Evolutionary conservation across 2,113 vertebrate species (phyloP).

Genomic region (Anguilla rostrata): DNA sequence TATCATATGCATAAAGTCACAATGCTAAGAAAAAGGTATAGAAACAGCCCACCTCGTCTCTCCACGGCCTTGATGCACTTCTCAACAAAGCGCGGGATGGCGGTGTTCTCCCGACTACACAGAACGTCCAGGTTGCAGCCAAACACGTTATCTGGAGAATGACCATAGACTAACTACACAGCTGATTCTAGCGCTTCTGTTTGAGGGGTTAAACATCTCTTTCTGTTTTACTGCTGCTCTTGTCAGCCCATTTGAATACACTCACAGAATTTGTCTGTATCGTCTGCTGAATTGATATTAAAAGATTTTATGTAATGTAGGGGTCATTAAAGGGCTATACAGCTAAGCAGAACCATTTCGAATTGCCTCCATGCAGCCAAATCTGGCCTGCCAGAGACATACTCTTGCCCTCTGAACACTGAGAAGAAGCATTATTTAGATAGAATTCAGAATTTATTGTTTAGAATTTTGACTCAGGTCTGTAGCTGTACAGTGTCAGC

Average conservation of each 20-base stretch:
- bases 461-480: no score
- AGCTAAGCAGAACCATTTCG: neutral
- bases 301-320: no score
- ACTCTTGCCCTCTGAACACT: no score
- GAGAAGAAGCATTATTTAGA: no score
- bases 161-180: neutral
- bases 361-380: neutral
- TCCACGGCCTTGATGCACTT: constrained; percentile 84
- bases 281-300: no score
- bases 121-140: constrained; percentile 81
- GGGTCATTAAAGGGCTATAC: neutral
- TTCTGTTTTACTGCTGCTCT: neutral
- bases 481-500: no score
- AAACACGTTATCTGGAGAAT: constrained; percentile 83
- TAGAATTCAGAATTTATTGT: no score
- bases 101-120: constrained; percentile 78
- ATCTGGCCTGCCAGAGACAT: neutral
- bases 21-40: neutral
- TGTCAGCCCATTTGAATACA: neutral
- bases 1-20: neutral
- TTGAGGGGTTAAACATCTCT: neutral
- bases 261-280: no score
- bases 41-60: constrained; percentile 73
- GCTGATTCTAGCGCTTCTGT: neutral
- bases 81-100: constrained; percentile 78